phyloP scores from a whole-genome alignment of 2,888 invertebrate genomes.

The Lysandra bellargus region DNA sequence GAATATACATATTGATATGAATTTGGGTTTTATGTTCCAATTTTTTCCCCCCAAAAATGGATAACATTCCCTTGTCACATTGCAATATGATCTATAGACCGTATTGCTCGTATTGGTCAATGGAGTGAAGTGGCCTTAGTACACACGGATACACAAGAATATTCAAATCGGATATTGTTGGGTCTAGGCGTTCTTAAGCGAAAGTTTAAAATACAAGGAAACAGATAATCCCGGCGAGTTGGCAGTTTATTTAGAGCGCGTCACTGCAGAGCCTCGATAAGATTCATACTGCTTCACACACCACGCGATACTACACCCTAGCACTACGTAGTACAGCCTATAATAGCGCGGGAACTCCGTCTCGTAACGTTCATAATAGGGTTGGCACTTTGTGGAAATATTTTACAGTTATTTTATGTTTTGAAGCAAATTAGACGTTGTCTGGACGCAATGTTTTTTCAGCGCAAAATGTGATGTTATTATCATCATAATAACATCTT shows the following conservation, averaged over 20 bases:
- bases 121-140: no score
- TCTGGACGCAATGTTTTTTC: not conserved
- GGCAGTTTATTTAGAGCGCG: constrained; percentile 34
- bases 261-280: constrained; percentile 33
- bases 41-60: no score
- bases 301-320: constrained; percentile 9
- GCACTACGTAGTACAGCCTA: not conserved
- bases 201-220: constrained; percentile 29
- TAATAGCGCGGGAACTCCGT: constrained; percentile 2
- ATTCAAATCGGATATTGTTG: not conserved
- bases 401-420: constrained; percentile 21
- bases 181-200: not conserved
- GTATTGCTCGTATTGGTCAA: no score
- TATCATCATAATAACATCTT: not conserved
- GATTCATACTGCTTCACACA: constrained; percentile 16
- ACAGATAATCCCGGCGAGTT: constrained; percentile 30
- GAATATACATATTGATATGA: no score
- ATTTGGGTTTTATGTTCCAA: no score
- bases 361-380: constrained; percentile 13
- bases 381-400: constrained; percentile 22
- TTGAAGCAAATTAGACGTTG: constrained; percentile 8
- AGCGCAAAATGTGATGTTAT: not conserved
- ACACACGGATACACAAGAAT: not conserved
- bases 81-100: no score
- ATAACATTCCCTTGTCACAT: no score